Percentiles rank a stretch among this genome's conserved stretches.
Evolutionary conservation across 2,888 invertebrate genomes (phyloP).

Genomic region (Macaria liturata): DNA sequence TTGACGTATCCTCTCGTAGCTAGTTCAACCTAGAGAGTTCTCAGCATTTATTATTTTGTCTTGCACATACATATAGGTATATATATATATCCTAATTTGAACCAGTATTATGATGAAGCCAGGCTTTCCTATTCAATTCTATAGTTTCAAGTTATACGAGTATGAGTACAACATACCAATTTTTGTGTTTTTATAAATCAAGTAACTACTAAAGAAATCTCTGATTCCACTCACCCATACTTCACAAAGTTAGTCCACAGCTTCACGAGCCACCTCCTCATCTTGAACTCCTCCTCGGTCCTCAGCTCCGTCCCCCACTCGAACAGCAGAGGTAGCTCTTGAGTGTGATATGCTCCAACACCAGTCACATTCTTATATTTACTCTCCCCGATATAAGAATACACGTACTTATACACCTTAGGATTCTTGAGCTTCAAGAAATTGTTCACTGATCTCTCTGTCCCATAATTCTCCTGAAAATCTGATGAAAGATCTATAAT

Average conservation of each 20-base stretch:
- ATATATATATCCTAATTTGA: no score
- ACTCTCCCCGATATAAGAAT: constrained; percentile 49
- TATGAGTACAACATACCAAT: no score
- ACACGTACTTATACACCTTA: constrained; percentile 47
- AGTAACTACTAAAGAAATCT: no score
- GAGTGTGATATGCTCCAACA: constrained; percentile 47
- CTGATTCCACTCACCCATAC: constrained; percentile 45
- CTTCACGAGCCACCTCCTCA: constrained; percentile 49
- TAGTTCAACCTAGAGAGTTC: no score
- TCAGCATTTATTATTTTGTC: no score
- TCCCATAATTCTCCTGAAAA: constrained; percentile 43
- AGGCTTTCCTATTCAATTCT: no score
- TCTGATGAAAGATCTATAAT: constrained; percentile 49
- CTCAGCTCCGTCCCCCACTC: constrained; percentile 24
- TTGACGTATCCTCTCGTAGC: no score
- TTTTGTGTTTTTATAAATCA: no score
- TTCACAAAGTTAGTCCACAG: constrained; percentile 61
- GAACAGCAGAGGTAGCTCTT: constrained; percentile 48
- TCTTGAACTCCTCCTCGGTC: constrained; percentile 43
- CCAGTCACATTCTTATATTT: constrained; percentile 41
- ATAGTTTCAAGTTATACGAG: no score
- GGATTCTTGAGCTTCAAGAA: constrained; percentile 42
- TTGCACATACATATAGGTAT: no score
- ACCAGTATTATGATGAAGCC: no score
- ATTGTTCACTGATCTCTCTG: constrained; percentile 45